Conservation (phyloP, 2,113 vertebrate species). For the Tautogolabrus adspersus region DNA sequence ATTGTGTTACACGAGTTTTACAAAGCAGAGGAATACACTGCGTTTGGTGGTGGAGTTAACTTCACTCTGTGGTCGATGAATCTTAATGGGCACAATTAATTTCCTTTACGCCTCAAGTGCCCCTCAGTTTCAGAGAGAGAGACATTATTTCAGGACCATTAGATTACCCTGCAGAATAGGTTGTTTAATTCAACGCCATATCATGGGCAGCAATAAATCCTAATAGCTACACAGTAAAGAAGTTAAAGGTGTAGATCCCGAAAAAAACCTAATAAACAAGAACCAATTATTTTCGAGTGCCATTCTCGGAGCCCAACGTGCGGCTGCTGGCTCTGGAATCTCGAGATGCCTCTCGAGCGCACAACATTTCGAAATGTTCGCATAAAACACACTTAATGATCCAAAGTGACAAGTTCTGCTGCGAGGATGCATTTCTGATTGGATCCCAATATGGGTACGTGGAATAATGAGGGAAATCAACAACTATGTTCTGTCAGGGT, state of each 20-base stretch:
- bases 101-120: constrained; percentile 75
- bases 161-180: constrained; percentile 71
- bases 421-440: constrained; percentile 54
- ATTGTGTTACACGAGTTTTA: constrained; percentile 41
- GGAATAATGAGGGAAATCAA: constrained; percentile 66
- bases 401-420: constrained; percentile 36
- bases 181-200: constrained; percentile 73
- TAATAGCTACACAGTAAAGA: constrained; percentile 71
- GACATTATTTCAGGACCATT: constrained; percentile 81
- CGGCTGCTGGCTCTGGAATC: constrained; percentile 25
- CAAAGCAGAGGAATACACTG: constrained; percentile 49
- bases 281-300: constrained; percentile 76
- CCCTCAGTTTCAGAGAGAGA: constrained; percentile 69
- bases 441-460: constrained; percentile 29
- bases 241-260: constrained; percentile 69
- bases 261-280: constrained; percentile 74
- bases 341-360: constrained; percentile 38
- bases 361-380: constrained; percentile 39
- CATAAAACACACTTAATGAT: constrained; percentile 59
- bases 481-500: constrained; percentile 39
- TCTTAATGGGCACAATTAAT: constrained; percentile 82
- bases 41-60: constrained; percentile 58
- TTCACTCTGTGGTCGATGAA: constrained; percentile 74
- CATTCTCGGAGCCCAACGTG: constrained; percentile 33
- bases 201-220: constrained; percentile 71